Conservation (phyloP, 1,140 invertebrate genomes). For the Zaprionus vittiger region DNA sequence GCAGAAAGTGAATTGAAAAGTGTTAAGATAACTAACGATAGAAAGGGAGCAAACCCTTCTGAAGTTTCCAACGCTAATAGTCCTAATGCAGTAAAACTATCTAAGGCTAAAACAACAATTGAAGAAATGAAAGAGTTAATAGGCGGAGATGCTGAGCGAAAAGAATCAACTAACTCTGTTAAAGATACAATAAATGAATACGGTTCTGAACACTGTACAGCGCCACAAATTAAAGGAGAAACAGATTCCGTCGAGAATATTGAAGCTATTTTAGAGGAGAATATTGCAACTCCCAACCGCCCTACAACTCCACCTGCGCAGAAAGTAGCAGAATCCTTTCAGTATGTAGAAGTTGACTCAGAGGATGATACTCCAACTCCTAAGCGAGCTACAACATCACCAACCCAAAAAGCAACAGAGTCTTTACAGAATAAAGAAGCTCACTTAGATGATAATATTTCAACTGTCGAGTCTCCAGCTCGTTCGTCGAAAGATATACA, state of each 20-base stretch:
- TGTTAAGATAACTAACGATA: not conserved
- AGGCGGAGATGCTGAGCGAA: not conserved
- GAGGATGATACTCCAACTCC: not conserved
- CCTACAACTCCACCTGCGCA: not conserved
- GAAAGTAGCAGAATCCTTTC: not conserved
- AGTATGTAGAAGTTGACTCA: not conserved
- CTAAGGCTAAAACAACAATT: not conserved
- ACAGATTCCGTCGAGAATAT: not conserved
- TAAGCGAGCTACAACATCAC: not conserved
- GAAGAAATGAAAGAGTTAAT: not conserved
- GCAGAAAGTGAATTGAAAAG: not conserved
- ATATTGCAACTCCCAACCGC: not conserved
- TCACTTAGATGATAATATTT: not conserved
- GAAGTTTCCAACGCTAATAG: not conserved
- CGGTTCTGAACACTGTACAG: not conserved
- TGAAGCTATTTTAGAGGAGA: not conserved
- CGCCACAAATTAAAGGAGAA: not conserved
- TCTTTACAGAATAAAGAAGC: not conserved
- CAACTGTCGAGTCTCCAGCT: not conserved
- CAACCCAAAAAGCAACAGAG: not conserved
- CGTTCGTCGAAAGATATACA: constrained; percentile 22
- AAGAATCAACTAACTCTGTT: not conserved
- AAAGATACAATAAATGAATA: not conserved
- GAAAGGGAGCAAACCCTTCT: not conserved
- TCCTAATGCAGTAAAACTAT: not conserved